Evolutionary conservation across 2,797 vertebrate genomes (phyloP).

Genomic region (Clamator glandarius): DNA sequence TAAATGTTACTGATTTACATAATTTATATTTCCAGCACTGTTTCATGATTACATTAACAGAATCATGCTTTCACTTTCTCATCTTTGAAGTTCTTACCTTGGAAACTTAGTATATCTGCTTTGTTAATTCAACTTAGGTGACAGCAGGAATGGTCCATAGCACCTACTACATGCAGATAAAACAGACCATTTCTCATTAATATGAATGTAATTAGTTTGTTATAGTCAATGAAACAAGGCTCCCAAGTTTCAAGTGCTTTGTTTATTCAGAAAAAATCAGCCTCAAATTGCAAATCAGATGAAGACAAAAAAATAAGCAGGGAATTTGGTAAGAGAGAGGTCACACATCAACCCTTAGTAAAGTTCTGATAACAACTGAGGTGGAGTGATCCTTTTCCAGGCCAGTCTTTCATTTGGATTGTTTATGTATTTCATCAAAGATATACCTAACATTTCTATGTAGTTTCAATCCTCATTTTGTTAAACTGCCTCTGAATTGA

Average conservation of each 20-base stretch:
- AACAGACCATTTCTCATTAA: not conserved
- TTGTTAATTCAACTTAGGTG: not conserved
- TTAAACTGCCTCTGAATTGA: not conserved
- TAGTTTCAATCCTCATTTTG: accelerated
- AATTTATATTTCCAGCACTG: not conserved
- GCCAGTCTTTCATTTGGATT: not conserved
- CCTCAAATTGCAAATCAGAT: not conserved
- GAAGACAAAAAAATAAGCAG: not conserved
- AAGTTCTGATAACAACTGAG: not conserved
- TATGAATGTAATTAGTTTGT: not conserved
- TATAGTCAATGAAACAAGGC: not conserved
- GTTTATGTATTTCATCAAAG: not conserved
- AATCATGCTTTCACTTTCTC: conserved; percentile 6
- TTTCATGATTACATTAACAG: conserved; percentile 10
- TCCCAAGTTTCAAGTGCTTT: not conserved
- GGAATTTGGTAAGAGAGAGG: not conserved
- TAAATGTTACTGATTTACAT: conserved; percentile 19
- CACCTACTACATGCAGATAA: not conserved
- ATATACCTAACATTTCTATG: not conserved
- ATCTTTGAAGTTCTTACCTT: not conserved
- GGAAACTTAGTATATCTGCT: not conserved
- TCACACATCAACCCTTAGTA: not conserved
- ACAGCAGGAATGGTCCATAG: not conserved
- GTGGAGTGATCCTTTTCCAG: not conserved
- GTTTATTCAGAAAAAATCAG: not conserved